A percentile compares a stretch with the other conserved stretches of the same genome.
phyloP scores from a whole-genome alignment of 1,140 invertebrate species.

The Medauroidea extradentata region DNA sequence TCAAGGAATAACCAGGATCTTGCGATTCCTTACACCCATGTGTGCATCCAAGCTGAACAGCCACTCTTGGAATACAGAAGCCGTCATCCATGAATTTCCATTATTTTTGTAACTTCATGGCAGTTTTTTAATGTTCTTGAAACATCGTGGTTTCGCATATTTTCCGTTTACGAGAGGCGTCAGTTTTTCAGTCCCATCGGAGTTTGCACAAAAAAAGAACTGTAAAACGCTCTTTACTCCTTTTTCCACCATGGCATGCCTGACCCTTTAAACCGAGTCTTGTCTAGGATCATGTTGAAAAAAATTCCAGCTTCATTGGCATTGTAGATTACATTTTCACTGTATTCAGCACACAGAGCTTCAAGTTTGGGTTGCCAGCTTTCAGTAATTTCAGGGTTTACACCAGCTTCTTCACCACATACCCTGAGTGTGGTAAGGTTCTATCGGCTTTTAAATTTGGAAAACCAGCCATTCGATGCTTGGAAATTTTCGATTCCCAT shows the following conservation, averaged over 20 bases:
- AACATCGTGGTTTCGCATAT: constrained; percentile 39
- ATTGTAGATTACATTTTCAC: constrained; percentile 44
- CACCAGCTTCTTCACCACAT: constrained; percentile 33
- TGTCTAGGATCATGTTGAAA: constrained; percentile 42
- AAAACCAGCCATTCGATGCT: constrained; percentile 40
- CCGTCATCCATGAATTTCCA: constrained; percentile 44
- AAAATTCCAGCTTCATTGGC: constrained; percentile 47
- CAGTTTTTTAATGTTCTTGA: constrained; percentile 32
- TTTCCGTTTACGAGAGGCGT: constrained; percentile 43
- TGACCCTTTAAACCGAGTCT: constrained; percentile 36
- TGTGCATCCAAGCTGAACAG: constrained; percentile 20
- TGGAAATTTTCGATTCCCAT: constrained; percentile 24
- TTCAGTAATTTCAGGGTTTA: constrained; percentile 17
- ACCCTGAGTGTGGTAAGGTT: constrained; percentile 25
- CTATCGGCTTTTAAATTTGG: constrained; percentile 31
- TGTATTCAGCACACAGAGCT: constrained; percentile 30
- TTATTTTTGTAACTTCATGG: constrained; percentile 34
- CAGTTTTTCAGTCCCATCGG: constrained; percentile 37
- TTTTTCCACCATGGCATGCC: constrained; percentile 36
- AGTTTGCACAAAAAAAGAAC: constrained; percentile 37
- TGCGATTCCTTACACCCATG: constrained; percentile 22
- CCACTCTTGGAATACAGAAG: constrained; percentile 30
- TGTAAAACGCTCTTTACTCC: constrained; percentile 40
- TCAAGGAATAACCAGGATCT: constrained; percentile 24
- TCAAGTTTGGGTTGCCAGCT: constrained; percentile 19